Evolutionary conservation across 2,888 invertebrate species (phyloP).

Genomic region (Drosophila phalerata): DNA sequence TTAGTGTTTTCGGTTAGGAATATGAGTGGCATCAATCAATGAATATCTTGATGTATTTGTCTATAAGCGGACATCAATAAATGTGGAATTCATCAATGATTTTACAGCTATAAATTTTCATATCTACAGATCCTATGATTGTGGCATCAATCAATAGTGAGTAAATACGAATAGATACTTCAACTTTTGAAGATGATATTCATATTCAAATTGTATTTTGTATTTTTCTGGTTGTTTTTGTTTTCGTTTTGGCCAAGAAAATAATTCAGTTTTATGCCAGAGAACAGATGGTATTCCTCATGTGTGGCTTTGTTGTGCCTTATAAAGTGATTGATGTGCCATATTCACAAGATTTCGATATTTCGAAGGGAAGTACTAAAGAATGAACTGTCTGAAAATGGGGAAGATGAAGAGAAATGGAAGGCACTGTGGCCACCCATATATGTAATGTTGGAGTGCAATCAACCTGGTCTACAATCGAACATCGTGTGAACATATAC

Average conservation of each 20-base stretch:
- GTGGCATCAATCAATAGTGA: conserved; percentile 24
- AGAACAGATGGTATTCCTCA: conserved; percentile 71
- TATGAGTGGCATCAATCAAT: not conserved
- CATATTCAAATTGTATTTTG: conserved; percentile 36
- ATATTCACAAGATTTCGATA: conserved; percentile 75
- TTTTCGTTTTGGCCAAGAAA: conserved; percentile 45
- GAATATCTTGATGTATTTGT: not conserved
- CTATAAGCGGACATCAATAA: not conserved
- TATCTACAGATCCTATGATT: conserved; percentile 7
- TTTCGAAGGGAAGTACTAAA: conserved; percentile 67
- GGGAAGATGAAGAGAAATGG: not conserved
- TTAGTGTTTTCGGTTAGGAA: not conserved
- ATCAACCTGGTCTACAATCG: conserved; percentile 69
- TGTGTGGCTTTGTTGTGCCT: conserved; percentile 73
- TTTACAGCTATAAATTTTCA: not conserved
- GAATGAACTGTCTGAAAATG: conserved; percentile 13
- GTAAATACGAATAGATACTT: conserved; percentile 37
- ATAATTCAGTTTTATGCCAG: conserved; percentile 64
- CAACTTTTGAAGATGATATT: conserved; percentile 70
- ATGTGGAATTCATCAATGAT: not conserved
- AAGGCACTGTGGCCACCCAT: conserved; percentile 37
- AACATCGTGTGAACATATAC: conserved; percentile 70
- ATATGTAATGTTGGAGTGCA: conserved; percentile 54
- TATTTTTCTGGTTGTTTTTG: conserved; percentile 8
- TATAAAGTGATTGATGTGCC: conserved; percentile 73